Base-by-base conservation (phyloP, 2,888 invertebrate genomes). In the Nomada goodeniana region DNA sequence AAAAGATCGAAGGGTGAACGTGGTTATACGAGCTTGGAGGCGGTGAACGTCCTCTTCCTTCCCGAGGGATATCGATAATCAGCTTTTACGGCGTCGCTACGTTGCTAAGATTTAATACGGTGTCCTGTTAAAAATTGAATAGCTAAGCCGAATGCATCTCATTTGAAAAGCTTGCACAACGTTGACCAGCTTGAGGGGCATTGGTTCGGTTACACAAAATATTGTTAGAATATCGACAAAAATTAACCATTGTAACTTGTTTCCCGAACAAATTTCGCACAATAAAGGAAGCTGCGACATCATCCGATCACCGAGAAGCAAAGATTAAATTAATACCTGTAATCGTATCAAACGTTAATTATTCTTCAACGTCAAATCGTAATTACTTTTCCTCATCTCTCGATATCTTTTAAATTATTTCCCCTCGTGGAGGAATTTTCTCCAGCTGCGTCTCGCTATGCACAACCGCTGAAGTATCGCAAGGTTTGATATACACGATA, bases 1-100 rank as follows among this genome's bases (percentile, higher is more conserved):
- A 84, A 87, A 86, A 80, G 71, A 50, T n/a, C 61, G 55, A 61
- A 60, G 65, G 69, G 73, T 68, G 82, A 68, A 60, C 60, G 64
- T 81, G 78, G 78, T 86, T 86, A 86, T 75, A 59, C 2, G 18
- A 18, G 65, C 73, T 47, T 52, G 60, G 53, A 72, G 69, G 47
- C 73, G 67, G 81, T 61, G 86, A 77, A 84, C 67, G 61, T 76
- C 63, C 53, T 61, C 75, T 68, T 60, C 44, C 64, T 63, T 71
- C 26, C 52, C 65, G 50, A 70, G 47, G 71, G 63, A 50, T 86
- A 76, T 83, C 77, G 63, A 63, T 52, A 67, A 76, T 78, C 80
- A 52, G 65, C 63, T n/a, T 71, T 60, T 61, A 71, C 3, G 60
- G n/a, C 68, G 50, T 5, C 13, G 44, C 70, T 59, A 20, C 63